Conservation (phyloP, 2,797 vertebrate genomes). For the Apogon hyalosoma region DNA sequence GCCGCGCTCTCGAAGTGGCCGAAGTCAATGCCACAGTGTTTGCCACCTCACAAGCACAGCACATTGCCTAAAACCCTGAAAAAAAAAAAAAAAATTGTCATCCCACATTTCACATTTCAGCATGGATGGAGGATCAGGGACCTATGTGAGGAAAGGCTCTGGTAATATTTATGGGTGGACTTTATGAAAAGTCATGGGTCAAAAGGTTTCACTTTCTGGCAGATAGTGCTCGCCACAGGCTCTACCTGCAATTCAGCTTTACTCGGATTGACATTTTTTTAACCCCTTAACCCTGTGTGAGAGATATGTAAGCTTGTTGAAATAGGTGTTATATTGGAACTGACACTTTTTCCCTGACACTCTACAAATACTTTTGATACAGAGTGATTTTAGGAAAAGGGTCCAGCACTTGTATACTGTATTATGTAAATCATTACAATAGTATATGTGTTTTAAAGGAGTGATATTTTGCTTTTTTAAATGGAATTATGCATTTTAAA, state of each 20-base stretch:
- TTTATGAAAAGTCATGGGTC: conserved; percentile 56
- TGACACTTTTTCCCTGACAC: neutral
- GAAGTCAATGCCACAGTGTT: neutral
- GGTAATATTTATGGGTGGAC: conserved; percentile 57
- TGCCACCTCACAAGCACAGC: neutral
- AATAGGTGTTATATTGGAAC: neutral
- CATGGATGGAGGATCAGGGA: conserved; percentile 7
- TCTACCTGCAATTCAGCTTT: conserved; percentile 25
- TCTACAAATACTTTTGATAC: conserved; percentile 4
- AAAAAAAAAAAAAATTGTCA: conserved; percentile 5
- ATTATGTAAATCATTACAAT: neutral
- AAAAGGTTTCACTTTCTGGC: conserved; percentile 45
- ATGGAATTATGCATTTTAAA: no score
- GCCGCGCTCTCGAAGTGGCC: neutral
- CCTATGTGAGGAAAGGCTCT: conserved; percentile 5
- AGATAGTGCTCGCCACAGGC: conserved; percentile 16
- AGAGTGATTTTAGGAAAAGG: neutral
- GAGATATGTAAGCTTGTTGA: conserved; percentile 1
- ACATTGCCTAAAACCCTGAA: neutral
- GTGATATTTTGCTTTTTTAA: no score
- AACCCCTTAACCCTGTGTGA: conserved; percentile 11
- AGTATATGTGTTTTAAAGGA: no score
- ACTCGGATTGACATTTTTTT: conserved; percentile 1
- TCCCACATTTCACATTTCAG: conserved; percentile 17
- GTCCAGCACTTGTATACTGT: neutral